phyloP scores from a whole-genome alignment of 2,888 invertebrate species.

The Argyresthia goedartella region DNA sequence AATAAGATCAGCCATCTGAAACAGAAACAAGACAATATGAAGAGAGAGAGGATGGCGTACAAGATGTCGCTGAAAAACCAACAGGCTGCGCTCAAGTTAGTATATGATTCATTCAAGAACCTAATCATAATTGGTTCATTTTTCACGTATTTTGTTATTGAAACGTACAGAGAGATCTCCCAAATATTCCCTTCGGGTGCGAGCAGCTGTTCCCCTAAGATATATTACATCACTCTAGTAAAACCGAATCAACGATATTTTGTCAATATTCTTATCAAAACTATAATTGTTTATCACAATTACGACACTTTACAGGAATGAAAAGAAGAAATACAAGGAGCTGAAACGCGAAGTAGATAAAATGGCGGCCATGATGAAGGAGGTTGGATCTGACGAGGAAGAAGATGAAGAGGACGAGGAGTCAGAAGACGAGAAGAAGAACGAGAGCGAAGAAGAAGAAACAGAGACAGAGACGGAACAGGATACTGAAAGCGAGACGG shows the following conservation, averaged over 20 bases:
- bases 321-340: constrained; percentile 85
- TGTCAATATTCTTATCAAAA: too few relatives aligned
- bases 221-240: too few relatives aligned
- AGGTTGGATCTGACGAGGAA: constrained; percentile 79
- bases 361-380: constrained; percentile 90
- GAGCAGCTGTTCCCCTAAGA: too few relatives aligned
- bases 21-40: constrained; percentile 83
- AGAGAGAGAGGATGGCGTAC: constrained; percentile 82
- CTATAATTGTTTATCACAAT: background rate
- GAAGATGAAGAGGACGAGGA: constrained; percentile 76
- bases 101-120: background rate
- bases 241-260: too few relatives aligned
- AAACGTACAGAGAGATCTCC: too few relatives aligned
- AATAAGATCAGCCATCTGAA: constrained; percentile 76
- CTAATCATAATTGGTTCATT: too few relatives aligned
- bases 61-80: constrained; percentile 87
- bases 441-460: constrained; percentile 68
- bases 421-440: constrained; percentile 57
- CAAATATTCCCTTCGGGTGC: too few relatives aligned
- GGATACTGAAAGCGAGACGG: constrained; percentile 76
- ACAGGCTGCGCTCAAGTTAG: constrained; percentile 78
- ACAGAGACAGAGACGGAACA: constrained; percentile 77
- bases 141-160: too few relatives aligned
- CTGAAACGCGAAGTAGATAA: constrained; percentile 91
- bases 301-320: constrained; percentile 65